Percentiles rank a stretch among this genome's conserved stretches.
Evolutionary conservation across 2,113 vertebrate genomes (phyloP).

Genomic region (Microtus montanus): DNA sequence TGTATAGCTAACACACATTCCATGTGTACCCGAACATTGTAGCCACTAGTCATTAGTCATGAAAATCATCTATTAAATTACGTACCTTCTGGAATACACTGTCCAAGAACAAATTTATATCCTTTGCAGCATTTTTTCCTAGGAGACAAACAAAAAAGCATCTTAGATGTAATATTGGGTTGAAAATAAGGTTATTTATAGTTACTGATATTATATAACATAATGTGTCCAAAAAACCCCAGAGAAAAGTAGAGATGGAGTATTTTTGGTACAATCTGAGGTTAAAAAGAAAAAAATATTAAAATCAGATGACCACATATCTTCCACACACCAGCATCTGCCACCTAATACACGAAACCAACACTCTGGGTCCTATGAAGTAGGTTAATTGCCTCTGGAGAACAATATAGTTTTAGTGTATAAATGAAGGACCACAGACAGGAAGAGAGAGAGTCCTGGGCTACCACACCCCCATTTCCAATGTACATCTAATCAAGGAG

Average conservation of each 20-base stretch:
- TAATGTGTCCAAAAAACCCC: neutral
- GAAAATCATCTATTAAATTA: slow-evolving; percentile 62
- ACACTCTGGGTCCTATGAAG: neutral
- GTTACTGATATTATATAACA: slow-evolving; percentile 5
- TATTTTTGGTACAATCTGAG: neutral
- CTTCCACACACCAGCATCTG: neutral
- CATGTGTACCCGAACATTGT: neutral
- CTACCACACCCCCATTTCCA: neutral
- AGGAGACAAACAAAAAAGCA: slow-evolving; percentile 84
- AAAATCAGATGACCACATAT: neutral
- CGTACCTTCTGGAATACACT: slow-evolving; percentile 99
- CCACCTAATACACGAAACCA: neutral
- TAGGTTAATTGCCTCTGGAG: neutral
- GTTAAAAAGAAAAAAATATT: slow-evolving; percentile 19
- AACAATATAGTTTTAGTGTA: neutral
- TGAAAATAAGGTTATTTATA: slow-evolving; percentile 31
- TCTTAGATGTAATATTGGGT: slow-evolving; percentile 50
- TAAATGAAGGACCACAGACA: neutral
- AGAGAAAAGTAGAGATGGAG: neutral
- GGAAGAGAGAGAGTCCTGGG: neutral
- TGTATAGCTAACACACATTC: neutral
- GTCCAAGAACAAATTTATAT: slow-evolving; percentile 98
- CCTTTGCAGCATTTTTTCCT: slow-evolving; percentile 98
- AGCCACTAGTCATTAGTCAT: neutral
- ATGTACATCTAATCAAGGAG: neutral